phyloP scores from a whole-genome alignment of 2,797 vertebrate genomes.

The Cynodonichthys magdalenae region DNA sequence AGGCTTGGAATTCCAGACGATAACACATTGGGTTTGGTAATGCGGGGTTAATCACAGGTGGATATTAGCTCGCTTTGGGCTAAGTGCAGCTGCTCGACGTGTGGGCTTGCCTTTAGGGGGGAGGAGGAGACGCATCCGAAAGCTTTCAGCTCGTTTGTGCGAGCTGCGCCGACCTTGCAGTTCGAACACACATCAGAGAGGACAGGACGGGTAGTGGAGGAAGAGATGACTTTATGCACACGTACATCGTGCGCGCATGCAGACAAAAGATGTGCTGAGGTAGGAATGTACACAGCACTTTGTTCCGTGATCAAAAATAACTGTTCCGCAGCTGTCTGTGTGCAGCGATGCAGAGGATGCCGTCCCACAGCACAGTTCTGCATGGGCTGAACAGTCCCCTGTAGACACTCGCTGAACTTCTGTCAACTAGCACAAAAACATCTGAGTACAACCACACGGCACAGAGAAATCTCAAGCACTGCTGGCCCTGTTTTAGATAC shows the following conservation, averaged over 20 bases:
- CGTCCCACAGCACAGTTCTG: constrained; percentile 53
- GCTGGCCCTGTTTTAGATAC: background rate
- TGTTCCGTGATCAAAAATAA: constrained; percentile 63
- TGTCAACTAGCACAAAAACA: constrained; percentile 26
- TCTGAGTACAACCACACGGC: background rate
- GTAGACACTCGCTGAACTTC: constrained; percentile 31
- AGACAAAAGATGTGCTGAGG: constrained; percentile 49
- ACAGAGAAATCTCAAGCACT: background rate
- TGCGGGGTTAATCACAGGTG: constrained; percentile 75
- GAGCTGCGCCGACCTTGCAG: constrained; percentile 49
- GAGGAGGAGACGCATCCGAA: constrained; percentile 16
- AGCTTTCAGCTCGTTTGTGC: constrained; percentile 35
- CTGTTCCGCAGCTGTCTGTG: constrained; percentile 60
- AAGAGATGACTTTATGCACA: background rate
- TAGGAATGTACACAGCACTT: constrained; percentile 37
- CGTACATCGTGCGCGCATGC: background rate
- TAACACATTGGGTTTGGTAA: constrained; percentile 58
- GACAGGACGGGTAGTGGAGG: constrained; percentile 19
- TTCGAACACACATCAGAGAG: constrained; percentile 33
- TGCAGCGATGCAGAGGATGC: constrained; percentile 57
- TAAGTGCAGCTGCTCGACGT: constrained; percentile 42
- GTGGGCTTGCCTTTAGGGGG: constrained; percentile 37
- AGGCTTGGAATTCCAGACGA: constrained; percentile 63
- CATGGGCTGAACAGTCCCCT: constrained; percentile 41
- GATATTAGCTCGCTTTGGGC: constrained; percentile 58